phyloP scores from a whole-genome alignment of 1,140 invertebrate species.

The Aphelinus atriplicis region DNA sequence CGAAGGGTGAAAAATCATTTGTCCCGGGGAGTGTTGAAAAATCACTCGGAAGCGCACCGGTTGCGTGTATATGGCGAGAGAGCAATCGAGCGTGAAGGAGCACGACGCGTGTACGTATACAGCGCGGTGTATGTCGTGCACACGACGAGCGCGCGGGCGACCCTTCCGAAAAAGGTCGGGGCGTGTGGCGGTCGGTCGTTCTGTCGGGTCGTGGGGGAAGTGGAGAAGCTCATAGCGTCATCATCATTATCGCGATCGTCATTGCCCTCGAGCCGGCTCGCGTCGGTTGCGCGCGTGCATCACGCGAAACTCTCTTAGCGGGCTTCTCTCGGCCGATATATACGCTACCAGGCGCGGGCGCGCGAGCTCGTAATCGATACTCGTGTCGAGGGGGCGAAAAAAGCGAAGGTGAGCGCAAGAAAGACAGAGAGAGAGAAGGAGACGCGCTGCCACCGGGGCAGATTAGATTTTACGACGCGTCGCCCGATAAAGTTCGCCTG shows the following conservation, averaged over 20 bases:
- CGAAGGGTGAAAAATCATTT: too few species aligned
- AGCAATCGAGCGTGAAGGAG: constrained; percentile 1
- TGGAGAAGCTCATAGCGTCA: not conserved
- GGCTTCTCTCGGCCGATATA: constrained; percentile 30
- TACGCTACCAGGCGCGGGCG: not conserved
- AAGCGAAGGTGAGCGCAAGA: constrained; percentile 17
- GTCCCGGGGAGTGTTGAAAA: too few species aligned
- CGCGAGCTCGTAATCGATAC: constrained; percentile 31
- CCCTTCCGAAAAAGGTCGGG: too few species aligned
- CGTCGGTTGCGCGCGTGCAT: not conserved
- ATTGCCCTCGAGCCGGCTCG: too few species aligned
- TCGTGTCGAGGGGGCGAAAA: not conserved
- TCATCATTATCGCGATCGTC: not conserved
- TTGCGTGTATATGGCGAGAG: too few species aligned
- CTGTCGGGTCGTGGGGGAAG: not conserved
- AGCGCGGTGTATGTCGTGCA: not conserved
- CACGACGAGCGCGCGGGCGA: too few species aligned
- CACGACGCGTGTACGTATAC: not conserved
- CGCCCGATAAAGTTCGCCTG: constrained; percentile 22
- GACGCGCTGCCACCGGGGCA: not conserved
- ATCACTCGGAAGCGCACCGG: too few species aligned
- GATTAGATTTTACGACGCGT: constrained; percentile 37
- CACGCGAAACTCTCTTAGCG: constrained; percentile 20
- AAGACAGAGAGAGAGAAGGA: not conserved
- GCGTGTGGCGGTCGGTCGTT: too few species aligned